Conservation (phyloP, 2,113 vertebrate species). For the Aegotheles bennettii region DNA sequence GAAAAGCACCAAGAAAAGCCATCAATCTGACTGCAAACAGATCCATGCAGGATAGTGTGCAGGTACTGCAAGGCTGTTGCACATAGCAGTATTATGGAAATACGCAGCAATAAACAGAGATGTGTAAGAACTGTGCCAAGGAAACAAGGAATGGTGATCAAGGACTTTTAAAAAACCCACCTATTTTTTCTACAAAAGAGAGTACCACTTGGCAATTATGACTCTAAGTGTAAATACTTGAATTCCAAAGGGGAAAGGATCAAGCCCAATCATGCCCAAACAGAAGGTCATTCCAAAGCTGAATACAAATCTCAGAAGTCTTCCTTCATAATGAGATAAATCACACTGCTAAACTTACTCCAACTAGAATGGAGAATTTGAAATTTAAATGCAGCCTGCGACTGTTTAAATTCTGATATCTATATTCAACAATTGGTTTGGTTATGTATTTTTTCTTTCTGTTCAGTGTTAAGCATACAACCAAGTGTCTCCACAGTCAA, state of each 20-base stretch:
- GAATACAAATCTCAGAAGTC: not conserved
- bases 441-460: not conserved
- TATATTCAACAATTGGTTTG: not conserved
- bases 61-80: not conserved
- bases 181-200: not conserved
- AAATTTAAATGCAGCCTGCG: not conserved
- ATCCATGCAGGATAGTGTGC: rapidly evolving
- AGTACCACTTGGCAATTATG: not conserved
- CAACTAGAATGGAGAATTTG: not conserved
- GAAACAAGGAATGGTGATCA: not conserved
- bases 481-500: not conserved
- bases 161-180: not conserved
- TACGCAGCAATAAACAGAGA: not conserved
- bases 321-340: not conserved
- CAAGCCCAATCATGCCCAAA: not conserved
- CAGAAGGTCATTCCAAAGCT: not conserved
- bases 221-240: not conserved
- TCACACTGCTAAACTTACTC: not conserved
- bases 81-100: not conserved
- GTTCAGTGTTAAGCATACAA: not conserved
- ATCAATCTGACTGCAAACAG: not conserved
- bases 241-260: not conserved
- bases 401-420: not conserved
- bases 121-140: not conserved
- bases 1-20: not conserved